A percentile compares a stretch with the other conserved stretches of the same genome.
Evolutionary conservation across 2,888 invertebrate species (phyloP).

Genomic region (Ellobium chinense): DNA sequence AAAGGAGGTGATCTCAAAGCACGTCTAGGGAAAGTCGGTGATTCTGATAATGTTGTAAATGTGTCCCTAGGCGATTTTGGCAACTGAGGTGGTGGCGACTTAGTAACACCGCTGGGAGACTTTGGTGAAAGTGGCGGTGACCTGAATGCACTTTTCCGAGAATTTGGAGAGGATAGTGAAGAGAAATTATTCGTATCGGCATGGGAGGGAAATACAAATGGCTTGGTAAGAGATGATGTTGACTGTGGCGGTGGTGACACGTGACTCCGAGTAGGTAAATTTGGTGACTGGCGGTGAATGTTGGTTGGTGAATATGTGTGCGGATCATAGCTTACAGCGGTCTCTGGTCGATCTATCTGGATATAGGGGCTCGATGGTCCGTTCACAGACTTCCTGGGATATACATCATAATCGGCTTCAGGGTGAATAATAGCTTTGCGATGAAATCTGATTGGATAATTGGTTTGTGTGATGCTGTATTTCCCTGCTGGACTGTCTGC

Average conservation of each 20-base stretch:
- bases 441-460: not conserved
- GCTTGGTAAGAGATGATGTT: not conserved
- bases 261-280: not conserved
- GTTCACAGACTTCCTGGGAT: not conserved
- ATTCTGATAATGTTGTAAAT: not conserved
- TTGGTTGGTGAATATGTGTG: not conserved
- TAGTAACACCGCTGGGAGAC: not conserved
- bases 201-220: not conserved
- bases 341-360: conserved; percentile 27
- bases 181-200: too few species aligned
- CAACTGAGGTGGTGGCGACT: not conserved
- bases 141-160: not conserved
- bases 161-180: not conserved
- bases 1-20: not conserved
- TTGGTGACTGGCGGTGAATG: not conserved
- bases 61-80: not conserved
- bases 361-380: not conserved
- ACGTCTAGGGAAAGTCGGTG: not conserved
- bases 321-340: not conserved
- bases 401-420: conserved; percentile 5
- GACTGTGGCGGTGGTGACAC: not conserved
- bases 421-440: not conserved
- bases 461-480: not conserved
- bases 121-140: not conserved
- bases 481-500: not conserved